Conservation (phyloP, 2,888 invertebrate species). For the Drosophila melanosoma region DNA sequence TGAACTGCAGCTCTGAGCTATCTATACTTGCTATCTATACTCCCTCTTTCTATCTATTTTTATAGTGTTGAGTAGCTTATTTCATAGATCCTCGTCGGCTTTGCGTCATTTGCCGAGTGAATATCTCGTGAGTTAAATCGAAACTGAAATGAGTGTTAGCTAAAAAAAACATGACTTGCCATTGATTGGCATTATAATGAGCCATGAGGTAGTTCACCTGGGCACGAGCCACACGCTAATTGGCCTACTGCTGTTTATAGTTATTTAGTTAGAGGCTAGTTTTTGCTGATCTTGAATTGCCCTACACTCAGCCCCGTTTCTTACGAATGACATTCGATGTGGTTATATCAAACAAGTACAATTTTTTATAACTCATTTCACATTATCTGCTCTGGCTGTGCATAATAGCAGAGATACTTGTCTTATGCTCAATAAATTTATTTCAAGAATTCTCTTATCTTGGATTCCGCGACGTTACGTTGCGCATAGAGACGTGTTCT, state of each 20-base stretch:
- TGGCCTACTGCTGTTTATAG: constrained; percentile 19
- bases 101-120: constrained; percentile 30
- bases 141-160: constrained; percentile 52
- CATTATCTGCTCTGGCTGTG: not conserved
- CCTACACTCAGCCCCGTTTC: constrained; percentile 58
- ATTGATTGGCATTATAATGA: constrained; percentile 73
- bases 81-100: constrained; percentile 30
- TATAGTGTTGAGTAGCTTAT: constrained; percentile 8
- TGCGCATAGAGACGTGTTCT: constrained; percentile 6
- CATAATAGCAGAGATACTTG: constrained; percentile 1
- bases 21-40: not conserved
- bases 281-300: constrained; percentile 59
- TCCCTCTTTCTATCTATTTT: constrained; percentile 25
- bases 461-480: constrained; percentile 1
- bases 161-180: constrained; percentile 53
- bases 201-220: constrained; percentile 71
- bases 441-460: constrained; percentile 4
- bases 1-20: not conserved
- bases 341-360: not conserved
- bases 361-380: not conserved
- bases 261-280: constrained; percentile 26
- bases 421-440: not conserved
- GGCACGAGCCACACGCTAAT: constrained; percentile 72
- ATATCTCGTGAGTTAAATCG: constrained; percentile 14
- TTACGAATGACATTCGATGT: not conserved